Base-by-base conservation (phyloP, 2,113 vertebrate genomes). In the Crocuta crocuta region DNA sequence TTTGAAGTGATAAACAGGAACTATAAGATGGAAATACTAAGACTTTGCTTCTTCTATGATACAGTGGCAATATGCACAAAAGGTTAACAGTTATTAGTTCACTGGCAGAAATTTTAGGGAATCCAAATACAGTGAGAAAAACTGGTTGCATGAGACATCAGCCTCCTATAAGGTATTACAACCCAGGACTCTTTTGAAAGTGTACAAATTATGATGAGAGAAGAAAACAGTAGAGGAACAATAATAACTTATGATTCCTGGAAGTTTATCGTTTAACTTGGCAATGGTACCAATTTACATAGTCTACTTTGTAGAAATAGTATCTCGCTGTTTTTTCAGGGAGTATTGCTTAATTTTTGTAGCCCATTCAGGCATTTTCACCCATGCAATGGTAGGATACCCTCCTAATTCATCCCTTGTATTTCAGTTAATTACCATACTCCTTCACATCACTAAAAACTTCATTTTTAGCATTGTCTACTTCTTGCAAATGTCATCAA, bases 401-500 rank as follows among this genome's bases (percentile, higher is more conserved):
- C 19, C 13, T 71, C n/a, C 5, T 89, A 82, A n/a, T 8, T 58
- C 39, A 21, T 65, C 33, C 4, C n/a, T 73, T 87, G 5, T 78
- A 61, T 91, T 83, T 83, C 91, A 84, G 16, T 70, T 96, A 63
- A 78, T 91, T 91, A 73, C n/a, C 9, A 31, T 80, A n/a, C 2
- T 83, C 35, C 23, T 68, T 23, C 21, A 53, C 5, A 26, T 88
- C 16, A 53, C 35, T 73, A 28, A 80, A 83, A 83, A 33, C 12
- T 48, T 87, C 55, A 31, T 45, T 50, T 92, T 71, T 89, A 74
- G 73, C 26, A 45, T 53, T 39, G 10, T 78, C 9, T 83, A 13
- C 63, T 55, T 83, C 70, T 65, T 88, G 35, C 78, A 91, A 94
- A 7, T 84, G 61, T 10, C 39, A 61, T 70, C 58, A 68, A 12